Base-by-base conservation (phyloP, 2,797 vertebrate genomes). In the Knipowitschia caucasica region DNA sequence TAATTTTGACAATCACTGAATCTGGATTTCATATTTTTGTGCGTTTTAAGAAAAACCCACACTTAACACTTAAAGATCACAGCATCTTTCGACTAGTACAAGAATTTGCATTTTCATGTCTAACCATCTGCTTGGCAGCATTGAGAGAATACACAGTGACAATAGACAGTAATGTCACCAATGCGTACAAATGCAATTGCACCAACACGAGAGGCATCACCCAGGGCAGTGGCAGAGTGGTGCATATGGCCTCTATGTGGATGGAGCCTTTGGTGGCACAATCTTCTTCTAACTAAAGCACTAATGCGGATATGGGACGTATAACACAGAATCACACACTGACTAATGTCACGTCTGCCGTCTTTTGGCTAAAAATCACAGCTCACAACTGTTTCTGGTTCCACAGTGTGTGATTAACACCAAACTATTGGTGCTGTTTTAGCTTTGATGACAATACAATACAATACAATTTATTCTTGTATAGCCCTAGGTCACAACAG, bases 141-240 rank as follows among this genome's bases (percentile, higher is more conserved):
- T 30, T 5, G 49, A 60, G 58, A 56, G 59, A 73, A 73, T 20
- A 72, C 46, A 65, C 64, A 51, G 56, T 26, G 51, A 71, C 64
- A 77, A 67, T 62, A 70, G 69, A 80, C 51, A 62, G 55, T 65
- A 56, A 80, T 82, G 54, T 78, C 75, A 69, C 70, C 57, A 85
- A 70, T 68, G 77, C 73, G 52, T 72, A 77, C 66, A 84, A 86
- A 86, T 87, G 77, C 81, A 89, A 86, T 84, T 86, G 74, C 83
- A 78, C 75, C 79, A 75, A 69, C 47, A 59, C 77, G 47, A 50
- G 67, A 59, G 59, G 56, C 56, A 50, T 33, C 53, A 31, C 73
- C 69, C 44, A 29, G 5, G 74, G 73, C 81, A 1, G 45, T 21
- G 15, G 61, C 49, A 63, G 55, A 53, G 35, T 53, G 21, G 49